Evolutionary conservation across 1,140 invertebrate species (phyloP).

Genomic region (Magallana ariakensis): DNA sequence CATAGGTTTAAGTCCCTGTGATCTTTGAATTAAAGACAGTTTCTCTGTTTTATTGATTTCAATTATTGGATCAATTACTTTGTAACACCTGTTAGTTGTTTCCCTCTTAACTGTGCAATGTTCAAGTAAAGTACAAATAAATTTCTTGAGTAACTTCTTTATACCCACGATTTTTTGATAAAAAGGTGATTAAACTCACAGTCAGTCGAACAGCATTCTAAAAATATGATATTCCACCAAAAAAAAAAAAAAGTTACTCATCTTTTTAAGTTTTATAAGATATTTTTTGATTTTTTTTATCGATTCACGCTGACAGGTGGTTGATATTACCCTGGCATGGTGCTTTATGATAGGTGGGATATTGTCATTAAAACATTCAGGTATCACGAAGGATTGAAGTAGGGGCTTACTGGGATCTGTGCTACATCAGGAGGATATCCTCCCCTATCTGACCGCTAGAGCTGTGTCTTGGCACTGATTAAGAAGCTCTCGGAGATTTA

Average conservation of each 20-base stretch:
- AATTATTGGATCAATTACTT: neutral
- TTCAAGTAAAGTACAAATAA: neutral
- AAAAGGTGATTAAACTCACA: neutral
- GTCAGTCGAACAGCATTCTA: neutral
- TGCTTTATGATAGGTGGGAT: conserved; percentile 6
- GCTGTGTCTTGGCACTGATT: neutral
- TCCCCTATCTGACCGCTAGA: neutral
- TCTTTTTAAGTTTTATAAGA: neutral
- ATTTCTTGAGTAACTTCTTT: neutral
- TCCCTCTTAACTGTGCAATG: neutral
- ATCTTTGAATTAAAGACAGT: neutral
- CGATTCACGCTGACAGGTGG: neutral
- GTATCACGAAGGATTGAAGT: neutral
- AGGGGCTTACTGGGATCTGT: neutral
- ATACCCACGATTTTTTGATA: neutral
- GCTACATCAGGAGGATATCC: neutral
- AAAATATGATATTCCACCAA: neutral
- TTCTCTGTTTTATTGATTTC: neutral
- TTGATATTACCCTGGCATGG: neutral
- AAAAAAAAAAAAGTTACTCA: neutral
- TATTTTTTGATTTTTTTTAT: conserved; percentile 1
- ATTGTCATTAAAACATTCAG: neutral
- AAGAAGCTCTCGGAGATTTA: neutral
- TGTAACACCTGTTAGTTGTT: neutral
- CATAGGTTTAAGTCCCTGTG: neutral